Conservation (phyloP, 1,140 invertebrate species). For the Meloidogyne exigua region DNA sequence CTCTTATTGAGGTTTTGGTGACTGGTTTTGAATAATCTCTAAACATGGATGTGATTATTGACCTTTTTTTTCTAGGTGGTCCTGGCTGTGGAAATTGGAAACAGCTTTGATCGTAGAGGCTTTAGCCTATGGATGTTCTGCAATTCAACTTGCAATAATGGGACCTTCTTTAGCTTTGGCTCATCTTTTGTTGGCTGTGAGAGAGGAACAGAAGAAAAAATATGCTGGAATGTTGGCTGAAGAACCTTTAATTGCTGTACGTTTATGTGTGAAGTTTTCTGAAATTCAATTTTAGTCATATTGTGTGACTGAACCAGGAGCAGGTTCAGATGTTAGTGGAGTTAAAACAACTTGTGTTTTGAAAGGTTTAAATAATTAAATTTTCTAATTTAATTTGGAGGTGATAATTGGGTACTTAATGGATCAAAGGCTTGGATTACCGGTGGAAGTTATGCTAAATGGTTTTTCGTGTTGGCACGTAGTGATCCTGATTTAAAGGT, state of each 20-base stretch:
- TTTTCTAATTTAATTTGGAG: not conserved
- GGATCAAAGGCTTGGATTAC: constrained; percentile 48
- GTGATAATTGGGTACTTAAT: constrained; percentile 48
- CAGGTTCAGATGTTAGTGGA: constrained; percentile 70
- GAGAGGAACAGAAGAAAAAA: constrained; percentile 85
- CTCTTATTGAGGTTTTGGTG: no score
- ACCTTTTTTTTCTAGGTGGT: constrained; percentile 45
- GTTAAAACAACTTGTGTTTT: constrained; percentile 51
- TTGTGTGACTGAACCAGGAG: constrained; percentile 85
- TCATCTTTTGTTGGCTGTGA: constrained; percentile 82
- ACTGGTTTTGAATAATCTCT: no score
- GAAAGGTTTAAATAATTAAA: constrained; percentile 27
- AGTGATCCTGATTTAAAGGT: constrained; percentile 88
- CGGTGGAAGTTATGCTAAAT: constrained; percentile 48
- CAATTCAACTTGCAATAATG: constrained; percentile 81
- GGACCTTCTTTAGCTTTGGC: constrained; percentile 72
- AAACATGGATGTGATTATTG: no score
- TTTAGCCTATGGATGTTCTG: constrained; percentile 88
- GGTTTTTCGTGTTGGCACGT: constrained; percentile 86
- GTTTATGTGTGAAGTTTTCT: no score
- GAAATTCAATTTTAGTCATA: constrained; percentile 24
- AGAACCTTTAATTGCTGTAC: constrained; percentile 84
- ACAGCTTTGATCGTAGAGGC: constrained; percentile 83
- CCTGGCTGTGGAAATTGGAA: constrained; percentile 69
- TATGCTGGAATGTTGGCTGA: constrained; percentile 82